Conservation (phyloP, 2,888 invertebrate genomes). For the Caenorhabditis drosophilae region DNA sequence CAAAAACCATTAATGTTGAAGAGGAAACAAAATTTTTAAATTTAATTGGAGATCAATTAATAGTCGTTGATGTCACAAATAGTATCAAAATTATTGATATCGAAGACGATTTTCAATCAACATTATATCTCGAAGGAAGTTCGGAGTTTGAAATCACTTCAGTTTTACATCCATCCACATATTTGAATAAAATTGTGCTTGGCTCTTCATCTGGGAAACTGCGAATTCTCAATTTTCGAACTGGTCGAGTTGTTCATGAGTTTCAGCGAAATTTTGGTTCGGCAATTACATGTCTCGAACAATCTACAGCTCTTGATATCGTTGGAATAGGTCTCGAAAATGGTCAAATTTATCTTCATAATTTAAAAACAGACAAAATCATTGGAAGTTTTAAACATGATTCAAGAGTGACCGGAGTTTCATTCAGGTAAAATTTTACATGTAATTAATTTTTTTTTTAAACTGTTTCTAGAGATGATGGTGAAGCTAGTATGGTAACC, state of each 20-base stretch:
- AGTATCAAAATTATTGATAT: conserved; percentile 52
- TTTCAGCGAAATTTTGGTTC: conserved; percentile 77
- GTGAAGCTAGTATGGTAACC: conserved; percentile 56
- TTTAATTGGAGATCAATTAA: conserved; percentile 3
- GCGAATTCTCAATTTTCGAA: conserved; percentile 59
- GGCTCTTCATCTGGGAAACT: conserved; percentile 57
- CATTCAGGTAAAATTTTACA: conserved; percentile 53
- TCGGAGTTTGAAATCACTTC: conserved; percentile 79
- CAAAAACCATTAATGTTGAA: conserved; percentile 4
- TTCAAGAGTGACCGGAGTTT: conserved; percentile 73
- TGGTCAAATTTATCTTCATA: conserved; percentile 85
- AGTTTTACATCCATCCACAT: conserved; percentile 89
- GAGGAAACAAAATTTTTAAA: conserved; percentile 3
- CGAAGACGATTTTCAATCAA: conserved; percentile 12
- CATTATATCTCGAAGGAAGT: conserved; percentile 51
- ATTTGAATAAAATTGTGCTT: conserved; percentile 80
- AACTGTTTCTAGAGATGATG: conserved; percentile 59
- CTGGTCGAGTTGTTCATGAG: conserved; percentile 72
- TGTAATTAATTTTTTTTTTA: background rate
- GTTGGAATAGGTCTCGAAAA: conserved; percentile 84
- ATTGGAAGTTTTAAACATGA: conserved; percentile 83
- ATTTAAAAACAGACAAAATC: conserved; percentile 83
- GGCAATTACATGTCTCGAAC: conserved; percentile 79
- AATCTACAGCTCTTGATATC: conserved; percentile 90
- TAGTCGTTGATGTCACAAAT: conserved; percentile 48